Percentiles rank a stretch among this genome's conserved stretches.
Evolutionary conservation across 2,797 vertebrate species (phyloP).

Genomic region (Acestrorhynchus altus): DNA sequence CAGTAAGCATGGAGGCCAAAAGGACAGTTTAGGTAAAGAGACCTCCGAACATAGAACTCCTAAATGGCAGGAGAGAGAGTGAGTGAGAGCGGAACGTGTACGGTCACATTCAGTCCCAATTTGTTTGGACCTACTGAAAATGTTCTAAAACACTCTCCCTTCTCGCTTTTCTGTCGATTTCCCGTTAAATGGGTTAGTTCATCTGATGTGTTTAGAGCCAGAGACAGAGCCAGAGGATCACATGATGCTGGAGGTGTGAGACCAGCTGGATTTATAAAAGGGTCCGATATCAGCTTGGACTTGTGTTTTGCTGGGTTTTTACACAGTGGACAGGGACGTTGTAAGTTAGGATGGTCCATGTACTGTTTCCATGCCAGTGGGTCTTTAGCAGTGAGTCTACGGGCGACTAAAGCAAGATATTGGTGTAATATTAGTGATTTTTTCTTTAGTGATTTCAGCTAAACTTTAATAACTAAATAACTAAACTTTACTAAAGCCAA

Average conservation of each 20-base stretch:
- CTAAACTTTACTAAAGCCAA: too few species aligned
- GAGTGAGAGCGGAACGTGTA: not conserved
- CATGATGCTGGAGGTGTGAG: not conserved
- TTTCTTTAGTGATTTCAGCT: too few species aligned
- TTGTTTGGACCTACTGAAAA: constrained; percentile 46
- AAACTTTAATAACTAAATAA: too few species aligned
- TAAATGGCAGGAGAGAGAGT: not conserved
- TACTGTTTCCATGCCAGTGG: not conserved
- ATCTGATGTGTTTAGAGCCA: not conserved
- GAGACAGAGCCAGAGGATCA: not conserved
- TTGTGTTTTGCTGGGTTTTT: not conserved
- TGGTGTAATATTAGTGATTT: too few species aligned
- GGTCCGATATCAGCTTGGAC: not conserved
- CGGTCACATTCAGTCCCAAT: constrained; percentile 17
- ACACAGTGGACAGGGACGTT: not conserved
- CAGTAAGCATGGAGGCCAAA: too few species aligned
- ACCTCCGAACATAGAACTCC: not conserved
- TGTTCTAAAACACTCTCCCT: constrained; percentile 52
- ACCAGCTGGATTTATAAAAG: constrained; percentile 5
- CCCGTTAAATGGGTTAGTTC: constrained; percentile 30
- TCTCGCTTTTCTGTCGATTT: constrained; percentile 38
- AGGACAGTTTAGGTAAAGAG: constrained; percentile 3
- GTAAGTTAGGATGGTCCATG: not conserved
- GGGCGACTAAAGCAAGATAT: too few species aligned
- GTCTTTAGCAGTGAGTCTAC: too few species aligned